Evolutionary conservation across 2,113 vertebrate genomes (phyloP).

Genomic region (Limanda limanda): DNA sequence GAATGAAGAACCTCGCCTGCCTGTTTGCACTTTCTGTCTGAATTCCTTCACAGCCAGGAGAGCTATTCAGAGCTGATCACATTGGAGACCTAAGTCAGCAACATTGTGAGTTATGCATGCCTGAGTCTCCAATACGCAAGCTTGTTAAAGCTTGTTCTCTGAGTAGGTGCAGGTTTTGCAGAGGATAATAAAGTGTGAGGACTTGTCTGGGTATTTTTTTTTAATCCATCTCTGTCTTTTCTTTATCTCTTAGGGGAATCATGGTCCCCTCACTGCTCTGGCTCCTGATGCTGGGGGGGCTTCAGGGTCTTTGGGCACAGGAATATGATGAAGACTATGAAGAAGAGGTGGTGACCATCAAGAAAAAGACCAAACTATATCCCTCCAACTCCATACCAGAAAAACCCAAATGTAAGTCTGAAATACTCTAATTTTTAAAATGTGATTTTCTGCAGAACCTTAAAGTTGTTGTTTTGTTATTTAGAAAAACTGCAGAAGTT

Average conservation of each 20-base stretch:
- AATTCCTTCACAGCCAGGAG: background rate
- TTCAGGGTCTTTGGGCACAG: constrained; percentile 81
- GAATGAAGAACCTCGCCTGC: constrained; percentile 40
- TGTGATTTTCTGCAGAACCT: constrained; percentile 2
- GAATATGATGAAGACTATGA: constrained; percentile 79
- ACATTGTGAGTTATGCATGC: constrained; percentile 64
- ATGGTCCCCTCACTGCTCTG: constrained; percentile 73
- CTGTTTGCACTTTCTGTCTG: constrained; percentile 26
- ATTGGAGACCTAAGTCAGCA: constrained; percentile 46
- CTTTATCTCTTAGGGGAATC: constrained; percentile 36
- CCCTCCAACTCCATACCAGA: constrained; percentile 77
- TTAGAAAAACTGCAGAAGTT: background rate
- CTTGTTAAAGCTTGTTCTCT: constrained; percentile 68
- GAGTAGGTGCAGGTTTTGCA: constrained; percentile 15
- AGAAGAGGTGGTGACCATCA: constrained; percentile 72
- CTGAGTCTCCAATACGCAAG: constrained; percentile 11
- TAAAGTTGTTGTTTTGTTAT: background rate
- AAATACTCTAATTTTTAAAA: background rate
- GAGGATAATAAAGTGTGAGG: constrained; percentile 63
- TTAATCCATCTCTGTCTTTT: constrained; percentile 18
- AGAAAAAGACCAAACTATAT: constrained; percentile 75
- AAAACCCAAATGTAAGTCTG: constrained; percentile 72
- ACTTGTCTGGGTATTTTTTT: constrained; percentile 33
- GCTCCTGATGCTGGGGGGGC: constrained; percentile 83
- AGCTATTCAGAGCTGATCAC: constrained; percentile 22